A percentile compares a stretch with the other conserved stretches of the same genome.
phyloP scores from a whole-genome alignment of 2,113 vertebrate genomes.

The Tychaedon coryphoeus region DNA sequence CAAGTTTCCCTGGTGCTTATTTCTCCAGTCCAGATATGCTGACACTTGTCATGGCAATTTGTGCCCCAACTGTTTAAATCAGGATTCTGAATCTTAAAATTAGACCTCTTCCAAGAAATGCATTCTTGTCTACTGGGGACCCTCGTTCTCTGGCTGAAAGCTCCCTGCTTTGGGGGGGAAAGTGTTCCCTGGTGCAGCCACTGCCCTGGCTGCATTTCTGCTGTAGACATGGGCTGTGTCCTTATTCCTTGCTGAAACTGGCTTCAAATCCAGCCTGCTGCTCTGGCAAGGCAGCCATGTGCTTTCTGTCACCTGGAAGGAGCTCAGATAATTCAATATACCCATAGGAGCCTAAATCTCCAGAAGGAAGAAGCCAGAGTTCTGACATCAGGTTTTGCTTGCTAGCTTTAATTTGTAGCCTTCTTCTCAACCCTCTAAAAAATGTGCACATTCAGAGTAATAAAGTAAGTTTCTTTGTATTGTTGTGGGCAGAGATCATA shows the following conservation, averaged over 20 bases:
- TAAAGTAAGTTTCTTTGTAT: background rate
- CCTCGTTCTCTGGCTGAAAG: accelerated
- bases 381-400: background rate
- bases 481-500: background rate
- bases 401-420: background rate
- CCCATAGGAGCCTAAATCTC: accelerated
- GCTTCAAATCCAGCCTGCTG: background rate
- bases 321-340: background rate
- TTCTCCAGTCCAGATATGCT: background rate
- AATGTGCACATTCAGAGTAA: background rate
- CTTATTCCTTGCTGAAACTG: background rate
- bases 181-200: background rate
- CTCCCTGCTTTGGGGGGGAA: background rate
- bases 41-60: accelerated
- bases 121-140: background rate
- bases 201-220: background rate
- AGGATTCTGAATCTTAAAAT: background rate
- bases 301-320: background rate
- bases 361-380: background rate
- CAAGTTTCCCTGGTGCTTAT: background rate
- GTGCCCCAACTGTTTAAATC: accelerated
- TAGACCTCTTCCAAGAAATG: background rate
- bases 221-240: background rate
- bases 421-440: background rate
- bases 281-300: background rate